Percentiles rank a stretch among this genome's conserved stretches.
phyloP scores from a whole-genome alignment of 2,113 vertebrate species.

The Anser brachyrhynchus region DNA sequence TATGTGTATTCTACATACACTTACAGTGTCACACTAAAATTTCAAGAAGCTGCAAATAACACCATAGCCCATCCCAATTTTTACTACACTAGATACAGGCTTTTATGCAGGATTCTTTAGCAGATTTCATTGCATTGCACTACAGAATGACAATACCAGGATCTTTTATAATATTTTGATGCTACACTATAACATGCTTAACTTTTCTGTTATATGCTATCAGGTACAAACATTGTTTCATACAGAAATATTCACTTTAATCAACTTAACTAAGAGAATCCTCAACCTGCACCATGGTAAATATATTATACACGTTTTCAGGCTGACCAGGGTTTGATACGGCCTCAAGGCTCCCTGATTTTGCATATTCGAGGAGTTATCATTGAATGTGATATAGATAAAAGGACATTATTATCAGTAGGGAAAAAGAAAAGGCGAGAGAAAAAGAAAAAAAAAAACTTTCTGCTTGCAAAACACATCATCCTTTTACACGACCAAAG shows the following conservation, averaged over 20 bases:
- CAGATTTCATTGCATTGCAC: neutral
- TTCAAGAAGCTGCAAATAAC: neutral
- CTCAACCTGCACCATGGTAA: neutral
- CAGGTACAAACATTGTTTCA: neutral
- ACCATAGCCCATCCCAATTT: neutral
- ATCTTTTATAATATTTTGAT: neutral
- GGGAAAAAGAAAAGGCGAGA: fast-evolving
- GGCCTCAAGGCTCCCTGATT: neutral
- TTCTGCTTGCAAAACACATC: neutral
- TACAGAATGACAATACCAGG: neutral
- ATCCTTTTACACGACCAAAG: neutral
- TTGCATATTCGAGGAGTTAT: neutral
- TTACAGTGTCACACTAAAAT: neutral
- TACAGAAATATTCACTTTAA: neutral
- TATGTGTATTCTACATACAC: neutral
- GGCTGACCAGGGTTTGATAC: neutral
- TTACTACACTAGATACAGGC: neutral
- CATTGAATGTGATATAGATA: neutral
- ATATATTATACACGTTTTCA: neutral
- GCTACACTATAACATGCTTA: neutral
- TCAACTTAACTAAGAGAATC: neutral
- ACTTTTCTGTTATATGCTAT: neutral
- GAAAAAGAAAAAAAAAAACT: neutral
- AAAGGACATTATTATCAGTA: neutral
- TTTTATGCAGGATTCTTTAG: neutral